phyloP scores from a whole-genome alignment of 2,113 vertebrate species.

The Microtus pennsylvanicus region DNA sequence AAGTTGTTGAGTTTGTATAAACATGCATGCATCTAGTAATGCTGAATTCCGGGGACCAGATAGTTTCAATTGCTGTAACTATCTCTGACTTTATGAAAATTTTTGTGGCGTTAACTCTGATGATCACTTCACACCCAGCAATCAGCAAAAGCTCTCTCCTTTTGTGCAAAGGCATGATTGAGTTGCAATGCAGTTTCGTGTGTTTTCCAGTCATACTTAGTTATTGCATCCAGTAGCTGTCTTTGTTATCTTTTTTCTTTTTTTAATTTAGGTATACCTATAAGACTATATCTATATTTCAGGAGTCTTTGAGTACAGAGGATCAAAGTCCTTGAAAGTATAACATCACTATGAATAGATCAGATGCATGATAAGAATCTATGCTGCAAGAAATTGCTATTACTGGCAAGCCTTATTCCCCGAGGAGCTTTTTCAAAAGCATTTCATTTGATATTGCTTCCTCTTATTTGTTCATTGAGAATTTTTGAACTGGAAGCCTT shows the following conservation, averaged over 20 bases:
- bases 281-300: slow-evolving; percentile 1
- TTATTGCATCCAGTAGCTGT: slow-evolving; percentile 58
- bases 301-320: background rate
- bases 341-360: slow-evolving; percentile 44
- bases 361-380: slow-evolving; percentile 22
- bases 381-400: slow-evolving; percentile 6
- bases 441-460: background rate
- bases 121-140: slow-evolving; percentile 41
- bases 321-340: slow-evolving; percentile 25
- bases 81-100: background rate
- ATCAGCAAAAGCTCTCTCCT: background rate
- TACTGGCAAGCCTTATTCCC: slow-evolving; percentile 1
- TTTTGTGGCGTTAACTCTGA: slow-evolving; percentile 14
- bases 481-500: slow-evolving; percentile 54
- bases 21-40: background rate
- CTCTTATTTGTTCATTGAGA: slow-evolving; percentile 49
- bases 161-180: slow-evolving; percentile 47
- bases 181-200: background rate
- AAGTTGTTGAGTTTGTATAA: background rate
- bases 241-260: slow-evolving; percentile 40
- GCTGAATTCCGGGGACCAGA: background rate
- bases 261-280: slow-evolving; percentile 52
- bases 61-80: background rate
- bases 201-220: slow-evolving; percentile 38
- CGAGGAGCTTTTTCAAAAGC: slow-evolving; percentile 18